Evolutionary conservation across 2,797 vertebrate genomes (phyloP).

Genomic region (Falco columbarius): DNA sequence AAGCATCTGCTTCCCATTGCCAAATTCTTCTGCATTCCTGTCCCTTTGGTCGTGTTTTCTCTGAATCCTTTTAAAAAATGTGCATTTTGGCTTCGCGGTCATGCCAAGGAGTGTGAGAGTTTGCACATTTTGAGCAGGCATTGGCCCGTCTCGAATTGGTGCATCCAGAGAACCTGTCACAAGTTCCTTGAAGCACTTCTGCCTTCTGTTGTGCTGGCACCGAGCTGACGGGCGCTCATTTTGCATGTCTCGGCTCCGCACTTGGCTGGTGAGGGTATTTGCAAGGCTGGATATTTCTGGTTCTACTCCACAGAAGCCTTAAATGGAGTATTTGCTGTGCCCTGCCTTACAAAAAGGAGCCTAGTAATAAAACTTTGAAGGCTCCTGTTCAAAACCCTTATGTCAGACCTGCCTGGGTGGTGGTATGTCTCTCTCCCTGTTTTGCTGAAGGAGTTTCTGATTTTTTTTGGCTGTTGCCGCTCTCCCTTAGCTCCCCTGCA

Average conservation of each 20-base stretch:
- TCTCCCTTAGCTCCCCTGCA: not conserved
- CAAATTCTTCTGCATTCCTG: conserved; percentile 52
- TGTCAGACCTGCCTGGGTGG: conserved; percentile 58
- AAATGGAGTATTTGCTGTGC: conserved; percentile 63
- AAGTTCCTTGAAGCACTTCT: conserved; percentile 74
- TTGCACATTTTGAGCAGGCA: conserved; percentile 71
- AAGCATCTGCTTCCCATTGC: conserved; percentile 65
- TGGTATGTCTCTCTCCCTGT: conserved; percentile 54
- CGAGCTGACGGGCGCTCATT: conserved; percentile 69
- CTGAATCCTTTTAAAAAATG: conserved; percentile 60
- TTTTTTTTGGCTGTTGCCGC: not conserved
- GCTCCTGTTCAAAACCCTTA: conserved; percentile 43
- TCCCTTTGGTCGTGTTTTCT: conserved; percentile 71
- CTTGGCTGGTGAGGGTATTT: conserved; percentile 70
- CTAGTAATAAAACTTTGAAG: conserved; percentile 56
- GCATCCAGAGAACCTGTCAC: conserved; percentile 74
- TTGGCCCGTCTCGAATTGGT: conserved; percentile 69
- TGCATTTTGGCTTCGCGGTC: conserved; percentile 69
- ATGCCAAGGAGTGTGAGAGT: conserved; percentile 74
- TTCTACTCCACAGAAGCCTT: conserved; percentile 67
- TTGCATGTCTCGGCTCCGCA: conserved; percentile 65
- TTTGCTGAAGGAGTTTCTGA: conserved; percentile 47
- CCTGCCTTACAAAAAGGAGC: conserved; percentile 57
- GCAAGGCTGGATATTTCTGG: conserved; percentile 71
- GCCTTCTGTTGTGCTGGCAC: conserved; percentile 72